Evolutionary conservation across 2,797 vertebrate genomes (phyloP).

Genomic region (Urophycis tenuis): DNA sequence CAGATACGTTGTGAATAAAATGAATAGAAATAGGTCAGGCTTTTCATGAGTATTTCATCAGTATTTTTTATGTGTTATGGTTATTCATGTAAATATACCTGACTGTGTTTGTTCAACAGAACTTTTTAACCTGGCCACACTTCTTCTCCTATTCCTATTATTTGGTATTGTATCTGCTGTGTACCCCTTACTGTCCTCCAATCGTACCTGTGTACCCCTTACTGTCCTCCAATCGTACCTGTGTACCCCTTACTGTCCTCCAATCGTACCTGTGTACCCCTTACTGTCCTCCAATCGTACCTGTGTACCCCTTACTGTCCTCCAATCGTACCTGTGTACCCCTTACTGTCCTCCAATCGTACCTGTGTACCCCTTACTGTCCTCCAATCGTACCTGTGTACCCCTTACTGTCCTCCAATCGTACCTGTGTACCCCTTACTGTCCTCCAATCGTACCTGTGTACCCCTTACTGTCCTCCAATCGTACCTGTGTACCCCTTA

Average conservation of each 20-base stretch:
- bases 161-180: constrained; percentile 62
- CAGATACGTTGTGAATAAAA: neutral
- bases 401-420: constrained; percentile 19
- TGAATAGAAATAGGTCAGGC: neutral
- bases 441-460: no score
- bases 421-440: constrained; percentile 14
- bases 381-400: no score
- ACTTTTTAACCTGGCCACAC: constrained; percentile 59
- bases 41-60: neutral
- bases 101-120: constrained; percentile 67
- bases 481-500: constrained; percentile 20
- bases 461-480: constrained; percentile 15
- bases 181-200: constrained; percentile 12
- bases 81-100: constrained; percentile 10
- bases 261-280: constrained; percentile 14
- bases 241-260: constrained; percentile 11
- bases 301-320: no score
- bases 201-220: constrained; percentile 21
- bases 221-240: constrained; percentile 22
- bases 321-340: no score
- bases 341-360: constrained; percentile 19
- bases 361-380: no score
- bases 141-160: constrained; percentile 74
- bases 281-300: constrained; percentile 19
- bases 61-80: neutral